These are phyloP conservation scores for Hartigia nigra DNA, from an alignment of 2,888 invertebrate species.

Conservation along the genomic window DNA sequence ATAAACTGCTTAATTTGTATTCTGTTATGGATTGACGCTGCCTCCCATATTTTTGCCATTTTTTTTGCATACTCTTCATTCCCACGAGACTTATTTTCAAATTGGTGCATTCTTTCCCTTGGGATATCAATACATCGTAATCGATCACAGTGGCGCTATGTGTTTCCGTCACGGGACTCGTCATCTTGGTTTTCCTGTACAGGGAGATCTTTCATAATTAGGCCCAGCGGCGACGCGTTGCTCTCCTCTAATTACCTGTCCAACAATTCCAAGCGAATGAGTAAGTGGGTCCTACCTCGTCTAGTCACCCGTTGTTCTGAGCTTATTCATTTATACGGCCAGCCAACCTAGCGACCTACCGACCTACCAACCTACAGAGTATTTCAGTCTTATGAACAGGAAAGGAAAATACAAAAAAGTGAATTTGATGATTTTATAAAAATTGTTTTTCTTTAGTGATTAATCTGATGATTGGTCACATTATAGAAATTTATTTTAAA, in stretches of 20 bases:
- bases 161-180: conserved; percentile 25
- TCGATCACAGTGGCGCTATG: conserved; percentile 35
- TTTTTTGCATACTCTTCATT: not conserved
- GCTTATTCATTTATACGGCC: conserved; percentile 51
- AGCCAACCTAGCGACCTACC: not conserved
- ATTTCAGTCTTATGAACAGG: not conserved
- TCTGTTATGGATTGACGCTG: not conserved
- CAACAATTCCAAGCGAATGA: conserved; percentile 60
- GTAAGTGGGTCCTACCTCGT: conserved; percentile 48
- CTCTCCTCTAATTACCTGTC: conserved; percentile 63
- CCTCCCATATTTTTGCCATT: not conserved
- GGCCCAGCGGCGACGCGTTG: conserved; percentile 61
- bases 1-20: not conserved
- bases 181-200: conserved; percentile 1
- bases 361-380: not conserved
- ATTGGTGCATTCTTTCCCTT: not conserved
- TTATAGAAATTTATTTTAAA: not conserved
- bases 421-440: not conserved
- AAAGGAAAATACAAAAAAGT: not conserved
- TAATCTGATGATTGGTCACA: not conserved
- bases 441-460: not conserved
- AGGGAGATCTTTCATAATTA: conserved; percentile 57
- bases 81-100: not conserved
- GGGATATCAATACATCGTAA: conserved; percentile 42
- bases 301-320: conserved; percentile 44